phyloP scores from a whole-genome alignment of 2,888 invertebrate species.

The Pinctada fucata region DNA sequence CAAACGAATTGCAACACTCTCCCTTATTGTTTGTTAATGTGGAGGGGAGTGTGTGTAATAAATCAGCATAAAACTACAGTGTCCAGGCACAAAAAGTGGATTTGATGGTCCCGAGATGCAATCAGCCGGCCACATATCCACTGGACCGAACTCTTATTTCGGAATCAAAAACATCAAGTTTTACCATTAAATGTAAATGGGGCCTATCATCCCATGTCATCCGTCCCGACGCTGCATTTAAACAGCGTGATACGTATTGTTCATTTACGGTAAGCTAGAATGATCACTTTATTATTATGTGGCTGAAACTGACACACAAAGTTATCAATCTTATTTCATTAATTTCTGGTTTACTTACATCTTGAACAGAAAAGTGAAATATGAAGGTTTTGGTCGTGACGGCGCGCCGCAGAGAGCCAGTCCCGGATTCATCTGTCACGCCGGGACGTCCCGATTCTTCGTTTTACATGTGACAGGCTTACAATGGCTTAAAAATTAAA shows the following conservation, averaged over 20 bases:
- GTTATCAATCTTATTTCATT: constrained; percentile 14
- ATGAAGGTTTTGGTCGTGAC: constrained; percentile 2
- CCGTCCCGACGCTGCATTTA: constrained; percentile 5
- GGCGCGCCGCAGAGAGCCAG: constrained; percentile 4
- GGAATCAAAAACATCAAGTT: neutral
- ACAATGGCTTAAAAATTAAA: constrained; percentile 15
- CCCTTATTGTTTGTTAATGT: neutral
- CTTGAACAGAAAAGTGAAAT: constrained; percentile 12
- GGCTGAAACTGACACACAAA: neutral
- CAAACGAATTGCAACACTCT: neutral
- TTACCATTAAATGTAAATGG: neutral
- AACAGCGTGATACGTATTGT: constrained; percentile 14
- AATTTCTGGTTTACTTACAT: constrained; percentile 14
- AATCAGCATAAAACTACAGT: neutral
- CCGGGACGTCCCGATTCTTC: neutral
- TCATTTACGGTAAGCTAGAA: neutral
- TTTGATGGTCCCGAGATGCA: neutral
- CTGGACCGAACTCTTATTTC: neutral
- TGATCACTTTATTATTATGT: constrained; percentile 10
- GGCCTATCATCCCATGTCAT: neutral
- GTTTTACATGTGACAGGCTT: constrained; percentile 8
- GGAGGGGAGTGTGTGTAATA: neutral
- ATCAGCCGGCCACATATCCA: neutral
- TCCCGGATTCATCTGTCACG: constrained; percentile 16
- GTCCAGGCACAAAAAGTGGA: neutral